A percentile compares a stretch with the other conserved stretches of the same genome.
These are phyloP conservation scores for Ectemnius cavifrons DNA, from an alignment of 2,888 invertebrate genomes.

Conservation along the genomic window DNA sequence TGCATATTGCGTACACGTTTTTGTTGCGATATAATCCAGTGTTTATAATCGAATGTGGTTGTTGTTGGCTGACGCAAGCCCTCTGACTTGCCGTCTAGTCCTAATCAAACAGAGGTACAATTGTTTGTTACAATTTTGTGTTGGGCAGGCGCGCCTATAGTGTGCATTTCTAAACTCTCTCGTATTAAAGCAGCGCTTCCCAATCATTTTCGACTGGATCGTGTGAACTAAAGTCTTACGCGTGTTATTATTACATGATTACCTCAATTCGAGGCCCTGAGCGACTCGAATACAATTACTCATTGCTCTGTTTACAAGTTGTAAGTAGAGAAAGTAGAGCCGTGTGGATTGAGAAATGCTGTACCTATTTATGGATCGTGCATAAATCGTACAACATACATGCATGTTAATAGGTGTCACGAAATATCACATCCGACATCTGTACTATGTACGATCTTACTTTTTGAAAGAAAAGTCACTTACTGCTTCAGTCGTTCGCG, in stretches of 20 bases:
- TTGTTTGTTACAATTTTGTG: constrained; percentile 55
- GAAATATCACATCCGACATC: constrained; percentile 14
- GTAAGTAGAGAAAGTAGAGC: constrained; percentile 3
- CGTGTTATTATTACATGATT: background rate
- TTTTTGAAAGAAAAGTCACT: constrained; percentile 9
- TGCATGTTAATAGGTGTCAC: constrained; percentile 22
- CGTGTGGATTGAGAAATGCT: constrained; percentile 46
- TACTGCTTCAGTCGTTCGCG: constrained; percentile 1
- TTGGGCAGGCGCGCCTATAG: background rate
- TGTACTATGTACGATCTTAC: constrained; percentile 14
- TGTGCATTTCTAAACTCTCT: constrained; percentile 21
- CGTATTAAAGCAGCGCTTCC: constrained; percentile 31
- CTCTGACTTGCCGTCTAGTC: constrained; percentile 75
- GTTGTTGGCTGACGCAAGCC: constrained; percentile 75
- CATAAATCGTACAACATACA: constrained; percentile 40
- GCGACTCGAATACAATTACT: too few species aligned
- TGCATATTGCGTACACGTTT: constrained; percentile 21
- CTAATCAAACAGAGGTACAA: constrained; percentile 69
- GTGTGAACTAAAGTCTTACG: background rate
- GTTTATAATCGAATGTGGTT: constrained; percentile 76
- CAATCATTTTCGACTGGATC: constrained; percentile 31
- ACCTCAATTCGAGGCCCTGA: too few species aligned
- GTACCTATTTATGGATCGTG: constrained; percentile 40
- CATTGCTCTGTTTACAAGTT: constrained; percentile 22
- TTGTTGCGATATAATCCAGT: constrained; percentile 43